Evolutionary conservation across 1,140 invertebrate genomes (phyloP).

Genomic region (roundworm (Caenorhabditis elegans)): DNA sequence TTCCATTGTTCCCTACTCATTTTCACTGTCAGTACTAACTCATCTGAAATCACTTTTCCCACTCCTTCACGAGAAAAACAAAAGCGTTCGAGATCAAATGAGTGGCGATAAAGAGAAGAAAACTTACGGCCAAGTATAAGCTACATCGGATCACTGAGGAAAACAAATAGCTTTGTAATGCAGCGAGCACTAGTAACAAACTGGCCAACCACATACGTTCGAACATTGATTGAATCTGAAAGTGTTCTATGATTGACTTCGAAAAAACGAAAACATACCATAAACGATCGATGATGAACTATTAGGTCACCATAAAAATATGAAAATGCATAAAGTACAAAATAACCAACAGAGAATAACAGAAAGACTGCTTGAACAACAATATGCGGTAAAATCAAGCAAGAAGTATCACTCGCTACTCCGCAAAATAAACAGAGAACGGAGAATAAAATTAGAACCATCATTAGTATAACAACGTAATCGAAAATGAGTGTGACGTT

Average conservation of each 20-base stretch:
- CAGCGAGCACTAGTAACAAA: conserved; percentile 56
- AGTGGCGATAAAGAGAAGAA: background rate
- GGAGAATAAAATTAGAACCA: conserved; percentile 55
- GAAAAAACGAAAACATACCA: conserved; percentile 26
- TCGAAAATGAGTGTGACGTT: conserved; percentile 63
- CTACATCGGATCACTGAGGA: conserved; percentile 59
- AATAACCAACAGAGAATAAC: conserved; percentile 57
- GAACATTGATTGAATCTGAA: conserved; percentile 59
- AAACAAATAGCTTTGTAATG: conserved; percentile 62
- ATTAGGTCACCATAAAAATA: conserved; percentile 65
- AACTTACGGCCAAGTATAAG: conserved; percentile 56
- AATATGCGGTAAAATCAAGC: conserved; percentile 58
- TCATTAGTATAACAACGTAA: conserved; percentile 55
- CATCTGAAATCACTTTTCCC: background rate
- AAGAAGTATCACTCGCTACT: conserved; percentile 49
- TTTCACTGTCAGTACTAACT: background rate
- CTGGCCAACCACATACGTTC: conserved; percentile 62
- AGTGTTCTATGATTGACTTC: background rate
- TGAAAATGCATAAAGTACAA: conserved; percentile 59
- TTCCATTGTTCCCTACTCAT: no score
- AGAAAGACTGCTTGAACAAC: conserved; percentile 57
- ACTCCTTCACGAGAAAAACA: background rate
- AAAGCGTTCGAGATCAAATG: conserved; percentile 13
- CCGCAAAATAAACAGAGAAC: conserved; percentile 54
- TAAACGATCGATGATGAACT: conserved; percentile 51